Evolutionary conservation across 1,140 invertebrate species (phyloP).

Genomic region (Littorina saxatilis): DNA sequence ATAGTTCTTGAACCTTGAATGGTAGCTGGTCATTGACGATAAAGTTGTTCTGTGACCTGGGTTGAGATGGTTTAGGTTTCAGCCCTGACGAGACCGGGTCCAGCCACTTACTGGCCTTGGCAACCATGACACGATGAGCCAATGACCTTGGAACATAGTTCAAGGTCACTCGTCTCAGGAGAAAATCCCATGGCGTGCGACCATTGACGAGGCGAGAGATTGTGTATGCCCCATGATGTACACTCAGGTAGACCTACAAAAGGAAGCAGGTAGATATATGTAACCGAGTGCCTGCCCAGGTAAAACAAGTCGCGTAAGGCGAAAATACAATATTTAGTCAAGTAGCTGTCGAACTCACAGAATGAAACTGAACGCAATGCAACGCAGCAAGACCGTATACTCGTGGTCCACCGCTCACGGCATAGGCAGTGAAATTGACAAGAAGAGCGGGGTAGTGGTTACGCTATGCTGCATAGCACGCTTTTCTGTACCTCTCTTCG

Average conservation of each 20-base stretch:
- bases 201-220: background rate
- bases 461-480: too few relatives aligned
- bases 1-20: background rate
- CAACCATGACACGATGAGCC: too few relatives aligned
- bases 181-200: conserved; percentile 12
- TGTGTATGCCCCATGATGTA: background rate
- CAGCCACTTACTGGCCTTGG: background rate
- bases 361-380: too few relatives aligned
- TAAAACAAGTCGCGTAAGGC: too few relatives aligned
- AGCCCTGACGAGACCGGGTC: background rate
- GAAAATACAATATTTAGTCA: too few relatives aligned
- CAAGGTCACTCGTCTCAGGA: background rate
- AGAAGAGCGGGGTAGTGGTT: too few relatives aligned
- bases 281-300: background rate
- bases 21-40: conserved; percentile 13
- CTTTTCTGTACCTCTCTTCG: too few relatives aligned
- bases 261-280: background rate
- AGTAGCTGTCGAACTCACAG: too few relatives aligned
- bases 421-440: too few relatives aligned
- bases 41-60: background rate
- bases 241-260: conserved; percentile 5
- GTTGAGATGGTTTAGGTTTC: background rate
- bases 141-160: background rate
- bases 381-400: too few relatives aligned
- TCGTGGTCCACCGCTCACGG: too few relatives aligned